phyloP scores from a whole-genome alignment of 23 tunicate genomes.

The Aplidium turbinatum region DNA sequence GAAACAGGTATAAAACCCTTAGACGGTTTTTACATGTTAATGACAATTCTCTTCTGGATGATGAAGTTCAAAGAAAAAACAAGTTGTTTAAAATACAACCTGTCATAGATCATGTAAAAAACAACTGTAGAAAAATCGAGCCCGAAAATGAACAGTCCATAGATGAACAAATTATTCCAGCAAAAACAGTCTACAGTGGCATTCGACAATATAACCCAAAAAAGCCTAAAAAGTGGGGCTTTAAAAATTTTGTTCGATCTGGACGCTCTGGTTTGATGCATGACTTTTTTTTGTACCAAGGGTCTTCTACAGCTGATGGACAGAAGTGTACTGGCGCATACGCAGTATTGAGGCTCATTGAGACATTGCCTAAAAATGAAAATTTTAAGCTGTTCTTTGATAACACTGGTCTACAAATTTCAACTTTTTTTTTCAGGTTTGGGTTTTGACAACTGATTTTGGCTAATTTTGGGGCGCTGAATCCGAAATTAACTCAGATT shows the following conservation, averaged over 20 bases:
- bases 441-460: too few relatives aligned
- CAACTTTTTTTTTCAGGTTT: too few relatives aligned
- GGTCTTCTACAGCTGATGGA: not conserved
- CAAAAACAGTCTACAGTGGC: not conserved
- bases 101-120: slow-evolving; percentile 4
- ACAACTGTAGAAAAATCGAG: slow-evolving; percentile 2
- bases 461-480: too few relatives aligned
- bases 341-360: not conserved
- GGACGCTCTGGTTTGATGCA: slow-evolving; percentile 21
- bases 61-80: not conserved
- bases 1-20: slow-evolving; percentile 4
- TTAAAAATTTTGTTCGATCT: slow-evolving; percentile 7
- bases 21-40: slow-evolving; percentile 5
- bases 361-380: slow-evolving; percentile 10
- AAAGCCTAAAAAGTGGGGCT: slow-evolving; percentile 20
- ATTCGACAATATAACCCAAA: slow-evolving; percentile 25
- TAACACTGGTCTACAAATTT: too few relatives aligned
- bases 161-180: slow-evolving; percentile 44
- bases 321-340: not conserved
- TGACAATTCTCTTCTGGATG: slow-evolving; percentile 2
- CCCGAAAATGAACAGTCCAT: slow-evolving; percentile 18
- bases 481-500: too few relatives aligned
- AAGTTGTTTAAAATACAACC: slow-evolving; percentile 9
- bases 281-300: slow-evolving; percentile 9
- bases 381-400: slow-evolving; percentile 19